Evolutionary conservation across 1,140 invertebrate genomes (phyloP).

Genomic region (Bombus superbus): DNA sequence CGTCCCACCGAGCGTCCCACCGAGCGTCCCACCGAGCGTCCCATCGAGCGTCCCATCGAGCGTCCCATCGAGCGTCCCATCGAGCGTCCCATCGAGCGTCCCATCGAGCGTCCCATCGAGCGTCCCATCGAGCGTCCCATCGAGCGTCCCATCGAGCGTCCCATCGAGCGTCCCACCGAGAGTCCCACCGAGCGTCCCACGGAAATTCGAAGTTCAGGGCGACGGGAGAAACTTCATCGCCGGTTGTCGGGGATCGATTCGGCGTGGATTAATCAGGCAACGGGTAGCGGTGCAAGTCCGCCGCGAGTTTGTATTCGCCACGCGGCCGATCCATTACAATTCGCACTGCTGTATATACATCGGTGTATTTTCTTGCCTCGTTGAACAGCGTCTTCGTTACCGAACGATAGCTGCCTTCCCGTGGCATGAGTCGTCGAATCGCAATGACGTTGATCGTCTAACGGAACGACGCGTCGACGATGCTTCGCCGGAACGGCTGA

Average conservation of each 20-base stretch:
- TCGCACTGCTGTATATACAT: constrained; percentile 3
- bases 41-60: not conserved
- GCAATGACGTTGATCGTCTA: constrained; percentile 16
- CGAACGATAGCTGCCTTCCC: not conserved
- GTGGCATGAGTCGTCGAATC: constrained; percentile 2
- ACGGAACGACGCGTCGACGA: not conserved
- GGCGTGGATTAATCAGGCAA: constrained; percentile 56
- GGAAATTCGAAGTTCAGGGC: not conserved
- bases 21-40: too few species aligned
- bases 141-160: not conserved
- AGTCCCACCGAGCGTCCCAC: not conserved
- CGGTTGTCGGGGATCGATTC: constrained; percentile 32
- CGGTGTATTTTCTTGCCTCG: constrained; percentile 11
- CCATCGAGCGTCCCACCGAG: too few species aligned
- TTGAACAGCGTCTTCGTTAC: not conserved
- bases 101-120: not conserved
- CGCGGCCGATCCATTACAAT: constrained; percentile 45
- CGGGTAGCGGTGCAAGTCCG: constrained; percentile 30
- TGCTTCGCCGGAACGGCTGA: not conserved
- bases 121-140: not conserved
- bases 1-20: not conserved
- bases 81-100: not conserved
- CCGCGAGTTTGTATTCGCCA: constrained; percentile 34
- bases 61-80: too few species aligned
- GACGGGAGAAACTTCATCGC: constrained; percentile 15